Evolutionary conservation across 2,888 invertebrate species (phyloP).

Genomic region (Cantharis flavilabris): DNA sequence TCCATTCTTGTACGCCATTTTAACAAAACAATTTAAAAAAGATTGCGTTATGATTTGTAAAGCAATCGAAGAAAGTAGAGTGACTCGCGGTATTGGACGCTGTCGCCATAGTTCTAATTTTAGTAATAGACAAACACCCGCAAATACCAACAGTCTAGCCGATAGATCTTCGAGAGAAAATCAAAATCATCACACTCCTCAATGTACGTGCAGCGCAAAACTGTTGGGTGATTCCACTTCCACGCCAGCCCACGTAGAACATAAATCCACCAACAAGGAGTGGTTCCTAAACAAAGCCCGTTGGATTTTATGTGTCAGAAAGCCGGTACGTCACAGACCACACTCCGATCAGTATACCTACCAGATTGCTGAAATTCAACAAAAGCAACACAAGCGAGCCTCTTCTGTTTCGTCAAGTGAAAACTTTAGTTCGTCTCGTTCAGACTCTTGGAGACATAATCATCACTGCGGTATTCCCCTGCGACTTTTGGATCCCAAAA

Average conservation of each 20-base stretch:
- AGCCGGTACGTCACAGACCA: constrained; percentile 53
- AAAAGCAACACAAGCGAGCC: constrained; percentile 76
- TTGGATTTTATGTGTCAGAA: constrained; percentile 57
- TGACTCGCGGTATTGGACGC: constrained; percentile 84
- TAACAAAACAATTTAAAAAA: constrained; percentile 97
- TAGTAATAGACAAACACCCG: constrained; percentile 85
- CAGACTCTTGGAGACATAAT: constrained; percentile 83
- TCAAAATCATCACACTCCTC: constrained; percentile 61
- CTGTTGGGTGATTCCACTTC: constrained; percentile 59
- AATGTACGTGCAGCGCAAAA: constrained; percentile 65
- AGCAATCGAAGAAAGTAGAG: constrained; percentile 92
- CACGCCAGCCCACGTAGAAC: constrained; percentile 45
- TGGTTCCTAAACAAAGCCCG: constrained; percentile 56
- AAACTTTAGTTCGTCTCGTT: constrained; percentile 86
- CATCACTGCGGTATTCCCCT: constrained; percentile 78
- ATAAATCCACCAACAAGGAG: constrained; percentile 49
- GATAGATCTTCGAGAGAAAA: constrained; percentile 79
- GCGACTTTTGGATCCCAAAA: constrained; percentile 72
- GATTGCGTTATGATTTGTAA: constrained; percentile 96
- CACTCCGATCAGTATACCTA: constrained; percentile 72
- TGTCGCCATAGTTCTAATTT: constrained; percentile 87
- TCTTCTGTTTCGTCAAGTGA: constrained; percentile 87
- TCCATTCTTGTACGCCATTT: constrained; percentile 95
- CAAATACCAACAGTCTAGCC: constrained; percentile 82
- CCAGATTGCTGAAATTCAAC: constrained; percentile 75